Evolutionary conservation across 2,888 invertebrate species (phyloP), one percentile per base, ranked within the genome.

Genomic region (Drosophila percnosoma): DNA sequence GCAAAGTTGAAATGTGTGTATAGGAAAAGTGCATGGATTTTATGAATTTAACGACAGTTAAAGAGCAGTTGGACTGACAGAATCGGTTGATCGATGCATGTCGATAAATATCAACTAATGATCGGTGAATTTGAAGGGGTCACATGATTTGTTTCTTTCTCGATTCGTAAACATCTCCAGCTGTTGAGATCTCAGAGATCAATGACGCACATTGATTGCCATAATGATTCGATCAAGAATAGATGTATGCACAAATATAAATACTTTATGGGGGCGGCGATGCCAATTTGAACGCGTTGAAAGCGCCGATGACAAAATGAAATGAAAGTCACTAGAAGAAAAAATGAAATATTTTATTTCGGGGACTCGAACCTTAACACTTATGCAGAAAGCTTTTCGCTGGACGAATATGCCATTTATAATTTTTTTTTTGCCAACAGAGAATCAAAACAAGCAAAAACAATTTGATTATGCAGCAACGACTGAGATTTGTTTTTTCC

Each of bases 401-500:
- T 15, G 13, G 21, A 45, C 29, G 18, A 27, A 49, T 27, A 18
- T 27, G 49, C 18, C 10, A 7, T 13, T 45, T 45, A 7, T 2
- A 11, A 2, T 11, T 45, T 13, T 42, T 5, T n/a, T 45, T 13
- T 45, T 4, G 13, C 11, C 5, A 27, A 11, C 5, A 49, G 29
- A 15, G 49, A 29, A n/a, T 51, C 18, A 29, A 18, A 45, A 18
- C 21, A 45, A 2, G 34, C 8, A 7, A 49, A 49, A 49, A 49
- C 27, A 27, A 27, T 24, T 34, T 59, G 48, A 48, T 48, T 48
- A n/a, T 5, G 13, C 27, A n/a, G 21, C n/a, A 33, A 18, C 45
- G 18, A 24, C n/a, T 48, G 24, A 34, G 45, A 33, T 18, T 21
- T 24, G 45, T 45, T 45, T 60, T 75, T 52, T 64, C 60, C 70